phyloP scores from a whole-genome alignment of 2,797 vertebrate species.

The Micromesistius poutassou region DNA sequence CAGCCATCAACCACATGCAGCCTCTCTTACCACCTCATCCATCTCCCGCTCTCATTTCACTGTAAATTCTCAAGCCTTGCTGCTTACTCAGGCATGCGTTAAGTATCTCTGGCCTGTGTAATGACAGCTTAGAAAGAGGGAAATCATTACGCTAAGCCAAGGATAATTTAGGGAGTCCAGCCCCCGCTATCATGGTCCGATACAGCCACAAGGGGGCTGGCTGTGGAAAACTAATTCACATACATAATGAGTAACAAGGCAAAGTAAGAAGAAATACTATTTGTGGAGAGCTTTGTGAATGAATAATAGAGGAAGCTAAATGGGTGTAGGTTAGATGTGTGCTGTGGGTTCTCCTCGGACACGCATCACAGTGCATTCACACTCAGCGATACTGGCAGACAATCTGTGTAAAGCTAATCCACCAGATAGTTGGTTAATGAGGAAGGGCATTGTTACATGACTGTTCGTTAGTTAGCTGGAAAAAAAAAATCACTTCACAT shows the following conservation, averaged over 20 bases:
- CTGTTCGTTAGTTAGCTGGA: not conserved
- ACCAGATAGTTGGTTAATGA: slow-evolving; percentile 43
- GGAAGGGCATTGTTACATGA: not conserved
- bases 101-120: slow-evolving; percentile 39
- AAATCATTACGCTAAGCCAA: slow-evolving; percentile 52
- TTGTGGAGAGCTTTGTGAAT: not conserved
- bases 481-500: slow-evolving; percentile 19
- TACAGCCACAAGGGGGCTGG: slow-evolving; percentile 37
- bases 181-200: slow-evolving; percentile 31
- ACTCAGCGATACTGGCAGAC: not conserved
- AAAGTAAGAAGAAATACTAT: not conserved
- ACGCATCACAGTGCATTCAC: not conserved
- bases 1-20: not conserved
- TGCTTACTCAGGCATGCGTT: slow-evolving; percentile 22
- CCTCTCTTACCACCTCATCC: not conserved
- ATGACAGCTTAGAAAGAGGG: slow-evolving; percentile 45
- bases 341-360: not conserved
- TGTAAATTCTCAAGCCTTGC: slow-evolving; percentile 20
- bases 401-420: slow-evolving; percentile 7
- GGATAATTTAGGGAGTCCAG: slow-evolving; percentile 44
- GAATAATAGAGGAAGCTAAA: not conserved
- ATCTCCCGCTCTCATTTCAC: slow-evolving; percentile 5
- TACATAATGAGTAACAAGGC: not conserved
- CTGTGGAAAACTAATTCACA: slow-evolving; percentile 52
- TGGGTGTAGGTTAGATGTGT: slow-evolving; percentile 6